Conservation (phyloP, 2,797 vertebrate species). For the Ceyx erithaca region DNA sequence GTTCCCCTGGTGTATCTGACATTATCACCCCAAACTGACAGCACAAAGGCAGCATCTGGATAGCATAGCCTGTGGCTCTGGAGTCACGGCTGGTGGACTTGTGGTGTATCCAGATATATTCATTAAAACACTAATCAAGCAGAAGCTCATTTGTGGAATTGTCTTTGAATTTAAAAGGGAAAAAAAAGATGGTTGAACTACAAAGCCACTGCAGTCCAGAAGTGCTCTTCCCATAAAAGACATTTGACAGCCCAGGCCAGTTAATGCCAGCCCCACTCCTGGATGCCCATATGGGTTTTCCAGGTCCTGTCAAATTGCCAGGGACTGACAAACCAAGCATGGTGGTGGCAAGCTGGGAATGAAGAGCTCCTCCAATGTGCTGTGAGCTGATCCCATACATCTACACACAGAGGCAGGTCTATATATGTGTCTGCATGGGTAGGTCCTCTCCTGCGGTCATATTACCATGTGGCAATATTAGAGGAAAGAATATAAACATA, state of each 20-base stretch:
- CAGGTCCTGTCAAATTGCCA: neutral
- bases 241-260: neutral
- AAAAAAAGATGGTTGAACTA: neutral
- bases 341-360: neutral
- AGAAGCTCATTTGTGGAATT: slow-evolving; percentile 60
- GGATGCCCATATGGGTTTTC: neutral
- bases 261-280: neutral
- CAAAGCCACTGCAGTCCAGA: neutral
- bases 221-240: slow-evolving; percentile 1
- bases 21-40: slow-evolving; percentile 49
- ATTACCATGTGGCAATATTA: neutral
- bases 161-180: slow-evolving; percentile 59
- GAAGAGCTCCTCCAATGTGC: neutral
- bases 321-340: neutral
- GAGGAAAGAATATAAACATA: neutral
- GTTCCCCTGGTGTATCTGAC: slow-evolving; percentile 40
- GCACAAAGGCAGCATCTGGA: slow-evolving; percentile 68
- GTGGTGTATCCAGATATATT: slow-evolving; percentile 77
- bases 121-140: slow-evolving; percentile 72
- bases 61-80: slow-evolving; percentile 41
- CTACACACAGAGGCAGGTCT: neutral
- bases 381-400: neutral
- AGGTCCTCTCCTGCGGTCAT: accelerated
- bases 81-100: slow-evolving; percentile 75
- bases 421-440: accelerated